phyloP scores from a whole-genome alignment of 2,797 vertebrate species.

The Protonibea diacanthus region DNA sequence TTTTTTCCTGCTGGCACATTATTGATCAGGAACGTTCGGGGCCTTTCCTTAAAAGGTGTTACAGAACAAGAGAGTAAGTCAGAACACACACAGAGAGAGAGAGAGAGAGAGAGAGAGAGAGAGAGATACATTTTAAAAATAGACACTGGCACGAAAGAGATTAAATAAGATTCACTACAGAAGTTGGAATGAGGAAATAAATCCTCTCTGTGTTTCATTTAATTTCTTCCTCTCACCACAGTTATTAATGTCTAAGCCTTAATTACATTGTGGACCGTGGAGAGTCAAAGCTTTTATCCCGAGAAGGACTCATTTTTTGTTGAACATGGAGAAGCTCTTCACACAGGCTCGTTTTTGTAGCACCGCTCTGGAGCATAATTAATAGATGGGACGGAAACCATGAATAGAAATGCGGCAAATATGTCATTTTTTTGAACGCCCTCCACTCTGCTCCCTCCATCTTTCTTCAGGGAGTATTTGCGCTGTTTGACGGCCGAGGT shows the following conservation, averaged over 20 bases:
- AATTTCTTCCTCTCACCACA: constrained; percentile 59
- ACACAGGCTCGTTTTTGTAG: constrained; percentile 48
- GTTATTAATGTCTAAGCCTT: constrained; percentile 75
- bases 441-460: constrained; percentile 35
- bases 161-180: constrained; percentile 58
- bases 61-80: constrained; percentile 37
- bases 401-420: constrained; percentile 73
- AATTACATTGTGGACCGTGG: constrained; percentile 72
- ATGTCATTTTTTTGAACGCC: constrained; percentile 47
- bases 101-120: constrained; percentile 27
- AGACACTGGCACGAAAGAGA: constrained; percentile 39
- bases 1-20: constrained; percentile 40
- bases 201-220: constrained; percentile 69
- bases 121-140: constrained; percentile 46
- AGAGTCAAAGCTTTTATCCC: constrained; percentile 60
- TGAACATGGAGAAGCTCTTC: constrained; percentile 55
- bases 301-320: constrained; percentile 50
- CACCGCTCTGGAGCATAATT: constrained; percentile 62
- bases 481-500: constrained; percentile 30
- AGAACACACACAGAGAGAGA: constrained; percentile 16
- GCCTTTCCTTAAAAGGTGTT: constrained; percentile 41
- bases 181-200: constrained; percentile 66
- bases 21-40: constrained; percentile 65
- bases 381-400: constrained; percentile 59
- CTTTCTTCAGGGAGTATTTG: constrained; percentile 50